Conservation (phyloP, 2,888 invertebrate species). For the Hermodice carunculata region DNA sequence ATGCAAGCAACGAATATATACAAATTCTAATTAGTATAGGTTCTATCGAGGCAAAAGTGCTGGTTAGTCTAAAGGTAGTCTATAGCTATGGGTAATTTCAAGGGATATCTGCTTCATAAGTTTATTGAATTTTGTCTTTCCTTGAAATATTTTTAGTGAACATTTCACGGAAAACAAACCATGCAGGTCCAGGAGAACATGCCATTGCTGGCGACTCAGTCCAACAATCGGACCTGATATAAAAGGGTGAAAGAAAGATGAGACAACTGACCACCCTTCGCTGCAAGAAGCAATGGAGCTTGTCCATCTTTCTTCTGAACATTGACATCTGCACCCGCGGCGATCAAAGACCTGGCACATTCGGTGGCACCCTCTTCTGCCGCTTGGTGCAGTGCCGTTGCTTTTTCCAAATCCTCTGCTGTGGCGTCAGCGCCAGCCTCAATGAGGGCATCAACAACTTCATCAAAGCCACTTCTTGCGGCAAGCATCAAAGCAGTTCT, state of each 20-base stretch:
- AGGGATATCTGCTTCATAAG: no score
- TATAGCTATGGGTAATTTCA: no score
- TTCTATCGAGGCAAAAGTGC: no score
- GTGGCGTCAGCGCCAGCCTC: not conserved
- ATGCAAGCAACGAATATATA: no score
- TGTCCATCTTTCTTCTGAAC: slow-evolving; percentile 46
- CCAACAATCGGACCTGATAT: no score
- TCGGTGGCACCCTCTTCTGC: slow-evolving; percentile 45
- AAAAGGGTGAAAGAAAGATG: no score
- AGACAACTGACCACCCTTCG: slow-evolving; percentile 45
- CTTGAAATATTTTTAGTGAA: not conserved
- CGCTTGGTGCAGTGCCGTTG: slow-evolving; percentile 52
- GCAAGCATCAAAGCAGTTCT: slow-evolving; percentile 52
- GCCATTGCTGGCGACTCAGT: no score
- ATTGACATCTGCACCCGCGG: slow-evolving; percentile 48
- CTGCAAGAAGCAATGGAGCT: slow-evolving; percentile 48
- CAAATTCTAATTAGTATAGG: no score
- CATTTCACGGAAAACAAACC: no score
- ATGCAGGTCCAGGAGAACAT: no score
- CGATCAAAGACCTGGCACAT: slow-evolving; percentile 42
- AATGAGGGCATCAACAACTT: not conserved
- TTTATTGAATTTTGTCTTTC: not conserved
- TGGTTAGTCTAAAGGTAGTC: no score
- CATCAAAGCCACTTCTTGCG: slow-evolving; percentile 16
- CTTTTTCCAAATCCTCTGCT: slow-evolving; percentile 34